Evolutionary conservation across 2,888 invertebrate species (phyloP).

Genomic region (Nymphalis urticae): DNA sequence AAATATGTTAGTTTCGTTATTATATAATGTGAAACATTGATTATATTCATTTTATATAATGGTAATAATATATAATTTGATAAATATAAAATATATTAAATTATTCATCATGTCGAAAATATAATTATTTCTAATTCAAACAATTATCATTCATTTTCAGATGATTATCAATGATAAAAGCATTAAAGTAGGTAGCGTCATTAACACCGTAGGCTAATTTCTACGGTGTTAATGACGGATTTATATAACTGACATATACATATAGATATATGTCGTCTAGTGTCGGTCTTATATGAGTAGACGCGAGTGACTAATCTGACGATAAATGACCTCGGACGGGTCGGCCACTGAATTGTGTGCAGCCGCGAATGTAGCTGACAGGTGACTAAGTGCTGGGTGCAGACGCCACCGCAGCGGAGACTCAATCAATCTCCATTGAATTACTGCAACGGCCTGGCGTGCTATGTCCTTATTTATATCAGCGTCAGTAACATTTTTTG

Average conservation of each 20-base stretch:
- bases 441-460: constrained; percentile 41
- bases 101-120: too few species aligned
- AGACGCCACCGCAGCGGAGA: constrained; percentile 53
- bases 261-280: constrained; percentile 15
- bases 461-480: constrained; percentile 26
- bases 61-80: too few species aligned
- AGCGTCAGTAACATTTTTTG: neutral
- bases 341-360: constrained; percentile 58
- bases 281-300: constrained; percentile 35
- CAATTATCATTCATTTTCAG: too few species aligned
- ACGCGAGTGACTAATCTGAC: constrained; percentile 55
- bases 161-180: neutral
- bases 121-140: too few species aligned
- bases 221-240: constrained; percentile 20
- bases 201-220: too few species aligned
- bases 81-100: too few species aligned
- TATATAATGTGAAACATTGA: too few species aligned
- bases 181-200: too few species aligned
- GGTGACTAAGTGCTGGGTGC: constrained; percentile 71
- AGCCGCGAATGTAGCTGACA: constrained; percentile 61
- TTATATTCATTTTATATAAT: too few species aligned
- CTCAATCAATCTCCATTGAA: constrained; percentile 58
- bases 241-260: constrained; percentile 21
- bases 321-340: constrained; percentile 55
- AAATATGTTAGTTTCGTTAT: too few species aligned